These are phyloP conservation scores for Saguinus midas DNA, from an alignment of 2,113 vertebrate genomes.

Conservation along the genomic window DNA sequence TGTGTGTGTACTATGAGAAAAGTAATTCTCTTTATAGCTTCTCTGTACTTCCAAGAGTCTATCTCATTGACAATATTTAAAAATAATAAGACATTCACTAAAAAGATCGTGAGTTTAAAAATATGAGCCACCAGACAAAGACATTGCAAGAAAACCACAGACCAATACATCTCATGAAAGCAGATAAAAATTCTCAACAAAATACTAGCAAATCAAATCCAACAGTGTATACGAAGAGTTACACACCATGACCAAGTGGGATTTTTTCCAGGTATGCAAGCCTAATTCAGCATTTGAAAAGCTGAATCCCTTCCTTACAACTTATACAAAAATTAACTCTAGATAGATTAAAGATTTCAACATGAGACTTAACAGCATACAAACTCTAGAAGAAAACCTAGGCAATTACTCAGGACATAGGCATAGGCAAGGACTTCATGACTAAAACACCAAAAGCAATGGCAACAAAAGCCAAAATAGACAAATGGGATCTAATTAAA, in stretches of 20 bases:
- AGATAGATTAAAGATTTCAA: too few relatives aligned
- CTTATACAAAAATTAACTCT: too few relatives aligned
- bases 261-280: too few relatives aligned
- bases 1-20: background rate
- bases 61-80: background rate
- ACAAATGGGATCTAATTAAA: too few relatives aligned
- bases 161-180: background rate
- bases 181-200: background rate
- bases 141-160: background rate
- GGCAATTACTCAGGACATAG: too few relatives aligned
- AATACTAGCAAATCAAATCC: background rate
- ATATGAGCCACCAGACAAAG: background rate
- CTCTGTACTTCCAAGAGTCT: background rate
- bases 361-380: too few relatives aligned
- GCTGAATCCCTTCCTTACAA: too few relatives aligned
- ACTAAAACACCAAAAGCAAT: too few relatives aligned
- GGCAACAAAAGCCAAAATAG: too few relatives aligned
- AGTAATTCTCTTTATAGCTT: background rate
- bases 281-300: background rate
- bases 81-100: background rate
- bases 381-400: too few relatives aligned
- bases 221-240: background rate
- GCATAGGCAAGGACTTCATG: too few relatives aligned
- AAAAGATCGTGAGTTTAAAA: background rate
- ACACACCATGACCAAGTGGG: background rate